Conservation (phyloP, 2,113 vertebrate species). For the Etheostoma cragini region DNA sequence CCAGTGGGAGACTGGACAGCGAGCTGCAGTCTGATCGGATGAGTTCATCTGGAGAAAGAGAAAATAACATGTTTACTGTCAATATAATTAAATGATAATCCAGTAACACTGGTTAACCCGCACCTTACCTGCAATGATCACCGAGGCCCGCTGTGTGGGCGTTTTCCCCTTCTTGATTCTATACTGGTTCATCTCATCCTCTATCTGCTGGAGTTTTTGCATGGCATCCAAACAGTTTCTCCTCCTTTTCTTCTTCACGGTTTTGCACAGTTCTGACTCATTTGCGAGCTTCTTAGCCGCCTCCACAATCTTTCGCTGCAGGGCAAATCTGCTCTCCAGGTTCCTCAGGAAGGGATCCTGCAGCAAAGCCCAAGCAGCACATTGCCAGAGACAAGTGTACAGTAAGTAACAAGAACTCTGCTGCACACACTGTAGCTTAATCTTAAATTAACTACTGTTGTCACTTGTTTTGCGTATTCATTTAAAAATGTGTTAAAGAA, state of each 20-base stretch:
- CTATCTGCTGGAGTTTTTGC: constrained; percentile 93
- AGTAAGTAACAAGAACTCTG: constrained; percentile 1
- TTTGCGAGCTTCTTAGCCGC: constrained; percentile 94
- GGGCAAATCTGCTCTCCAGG: constrained; percentile 94
- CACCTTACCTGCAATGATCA: constrained; percentile 87
- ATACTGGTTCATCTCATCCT: constrained; percentile 95
- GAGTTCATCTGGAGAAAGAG: constrained; percentile 88
- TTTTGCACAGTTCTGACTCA: constrained; percentile 92
- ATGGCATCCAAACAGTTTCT: constrained; percentile 93
- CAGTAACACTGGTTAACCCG: neutral
- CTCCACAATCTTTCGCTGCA: constrained; percentile 96
- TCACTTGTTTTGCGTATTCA: neutral
- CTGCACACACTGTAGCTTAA: neutral
- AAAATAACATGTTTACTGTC: constrained; percentile 4
- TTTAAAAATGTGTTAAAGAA: too few relatives aligned
- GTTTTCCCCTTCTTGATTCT: constrained; percentile 93
- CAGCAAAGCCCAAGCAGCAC: constrained; percentile 15
- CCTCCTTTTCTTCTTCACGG: constrained; percentile 94
- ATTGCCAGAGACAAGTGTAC: neutral
- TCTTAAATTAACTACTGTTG: neutral
- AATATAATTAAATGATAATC: neutral
- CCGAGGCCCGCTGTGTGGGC: constrained; percentile 90
- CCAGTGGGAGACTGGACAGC: constrained; percentile 89
- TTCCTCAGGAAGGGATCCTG: constrained; percentile 94
- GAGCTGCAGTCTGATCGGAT: constrained; percentile 93